Evolutionary conservation across 2,113 vertebrate species (phyloP).

Genomic region (Brachyhypopomus occidentalis): DNA sequence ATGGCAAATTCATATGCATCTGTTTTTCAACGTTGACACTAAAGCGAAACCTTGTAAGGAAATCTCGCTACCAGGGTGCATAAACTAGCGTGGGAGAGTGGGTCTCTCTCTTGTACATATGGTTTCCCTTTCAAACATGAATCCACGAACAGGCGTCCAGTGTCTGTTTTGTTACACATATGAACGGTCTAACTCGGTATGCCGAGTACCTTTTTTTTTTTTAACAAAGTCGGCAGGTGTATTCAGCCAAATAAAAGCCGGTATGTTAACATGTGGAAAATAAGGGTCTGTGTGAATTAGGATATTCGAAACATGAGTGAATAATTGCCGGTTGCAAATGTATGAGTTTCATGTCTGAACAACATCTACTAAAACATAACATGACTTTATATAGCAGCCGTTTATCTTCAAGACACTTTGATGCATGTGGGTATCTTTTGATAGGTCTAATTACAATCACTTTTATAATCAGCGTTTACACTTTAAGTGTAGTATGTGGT

Average conservation of each 20-base stretch:
- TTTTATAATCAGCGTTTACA: no score
- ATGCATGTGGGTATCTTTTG: conserved; percentile 1
- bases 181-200: background rate
- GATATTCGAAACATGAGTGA: conserved; percentile 20
- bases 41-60: conserved; percentile 59
- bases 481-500: no score
- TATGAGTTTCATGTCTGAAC: conserved; percentile 44
- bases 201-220: background rate
- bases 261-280: background rate
- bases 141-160: conserved; percentile 18
- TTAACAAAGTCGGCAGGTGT: background rate
- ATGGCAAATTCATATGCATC: conserved; percentile 73
- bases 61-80: conserved; percentile 65
- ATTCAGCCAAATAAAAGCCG: no score
- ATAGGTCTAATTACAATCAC: conserved; percentile 21
- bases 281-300: conserved; percentile 16
- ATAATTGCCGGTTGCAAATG: conserved; percentile 42
- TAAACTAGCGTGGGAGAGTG: conserved; percentile 43
- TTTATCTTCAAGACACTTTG: conserved; percentile 22
- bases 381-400: conserved; percentile 33
- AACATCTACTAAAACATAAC: conserved; percentile 31
- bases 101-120: conserved; percentile 60
- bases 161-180: conserved; percentile 36
- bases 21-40: conserved; percentile 73
- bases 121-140: conserved; percentile 62